These are phyloP conservation scores for Cynopterus sphinx DNA, from an alignment of 2,797 vertebrate species.

Conservation along the genomic window DNA sequence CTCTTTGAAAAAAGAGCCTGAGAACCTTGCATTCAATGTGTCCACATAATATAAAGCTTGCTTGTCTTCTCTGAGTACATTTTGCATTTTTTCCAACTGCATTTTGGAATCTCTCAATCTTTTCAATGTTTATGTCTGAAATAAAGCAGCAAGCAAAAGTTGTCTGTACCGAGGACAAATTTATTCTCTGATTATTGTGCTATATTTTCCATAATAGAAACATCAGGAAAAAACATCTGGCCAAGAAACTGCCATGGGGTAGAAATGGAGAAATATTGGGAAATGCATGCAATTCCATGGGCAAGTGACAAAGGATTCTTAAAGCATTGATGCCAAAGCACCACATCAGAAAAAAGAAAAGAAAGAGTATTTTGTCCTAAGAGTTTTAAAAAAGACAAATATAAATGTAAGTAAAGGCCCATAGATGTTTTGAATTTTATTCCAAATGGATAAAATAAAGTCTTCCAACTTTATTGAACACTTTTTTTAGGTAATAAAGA, in stretches of 20 bases:
- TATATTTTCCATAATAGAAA: not conserved
- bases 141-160: constrained; percentile 18
- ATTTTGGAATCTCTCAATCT: not conserved
- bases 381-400: not conserved
- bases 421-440: constrained; percentile 10
- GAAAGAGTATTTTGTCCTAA: not conserved
- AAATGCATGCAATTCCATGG: not conserved
- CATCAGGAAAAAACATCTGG: constrained; percentile 55
- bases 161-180: not conserved
- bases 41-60: not conserved
- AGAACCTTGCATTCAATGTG: not conserved
- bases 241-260: not conserved
- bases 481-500: constrained; percentile 1
- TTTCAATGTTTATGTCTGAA: constrained; percentile 11
- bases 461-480: not conserved
- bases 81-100: not conserved
- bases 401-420: not conserved
- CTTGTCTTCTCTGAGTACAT: not conserved
- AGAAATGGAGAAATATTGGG: not conserved
- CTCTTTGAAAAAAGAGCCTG: not conserved
- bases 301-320: not conserved
- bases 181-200: constrained; percentile 15
- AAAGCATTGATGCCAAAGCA: not conserved
- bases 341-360: not conserved
- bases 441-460: not conserved